Evolutionary conservation across 1,140 invertebrate species (phyloP), one percentile per base, ranked within the genome.

Genomic region (Arctopsyche grandis): DNA sequence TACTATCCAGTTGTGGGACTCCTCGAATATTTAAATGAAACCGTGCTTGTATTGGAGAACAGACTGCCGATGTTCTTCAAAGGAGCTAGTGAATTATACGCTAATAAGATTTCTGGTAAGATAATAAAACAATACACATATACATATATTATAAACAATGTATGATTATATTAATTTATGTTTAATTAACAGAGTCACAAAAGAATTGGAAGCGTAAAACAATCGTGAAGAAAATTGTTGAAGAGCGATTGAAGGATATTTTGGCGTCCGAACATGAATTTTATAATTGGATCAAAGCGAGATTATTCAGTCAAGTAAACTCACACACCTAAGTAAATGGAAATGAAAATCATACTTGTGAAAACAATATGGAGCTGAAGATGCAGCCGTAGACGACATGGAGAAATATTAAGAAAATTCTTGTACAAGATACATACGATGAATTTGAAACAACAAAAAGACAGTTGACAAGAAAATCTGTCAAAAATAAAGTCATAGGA

Each of bases 1-100:
- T 91, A 91, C 86, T 93, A 91, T 85, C 88, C 90, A 5, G 91
- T 93, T 9, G 90, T 93, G 22, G 92, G 92, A 22, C 86, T 93
- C 80, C 85, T 93, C 58, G 92, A 93, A 84, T 87, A 91, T 83
- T 85, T 93, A 81, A 90, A 93, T 83, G 87, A 88, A 46, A 92
- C 92, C 7, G 83, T 93, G 7, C 84, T 87, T 5, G 86, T 90
- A 7, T 83, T 93, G 1, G 91, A 93, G 85, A 87, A 87, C 21
- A 84, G 86, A 83, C 86, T 93, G 75, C 91, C 91, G 3, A 88
- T 88, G 79, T 93, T 91, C 83, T 93, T 93, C 80, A 86, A 85
- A 81, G 91, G 91, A 26, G 90, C 90, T 14, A 84, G 83, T 43
- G 83, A 87, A 46, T 83, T 91, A 10, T 93, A 91, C 83, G 84